A percentile compares a stretch with the other conserved stretches of the same genome.
These are phyloP conservation scores for Drosophila sproati DNA, from an alignment of 1,140 invertebrate genomes.

Conservation along the genomic window DNA sequence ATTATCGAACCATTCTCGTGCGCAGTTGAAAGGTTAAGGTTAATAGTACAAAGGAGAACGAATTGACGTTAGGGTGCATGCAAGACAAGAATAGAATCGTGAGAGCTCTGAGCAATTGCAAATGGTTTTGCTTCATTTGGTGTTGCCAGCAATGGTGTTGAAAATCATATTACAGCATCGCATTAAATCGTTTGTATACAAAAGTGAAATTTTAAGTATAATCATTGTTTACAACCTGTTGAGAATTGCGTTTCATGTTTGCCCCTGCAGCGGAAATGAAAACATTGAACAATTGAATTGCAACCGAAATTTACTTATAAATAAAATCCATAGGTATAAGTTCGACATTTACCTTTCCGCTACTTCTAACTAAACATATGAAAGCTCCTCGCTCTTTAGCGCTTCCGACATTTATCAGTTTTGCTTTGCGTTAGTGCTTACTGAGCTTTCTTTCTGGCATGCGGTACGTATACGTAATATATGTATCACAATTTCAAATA, in stretches of 20 bases:
- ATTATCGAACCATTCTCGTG: slow-evolving; percentile 21
- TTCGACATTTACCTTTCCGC: neutral
- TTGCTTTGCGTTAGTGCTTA: slow-evolving; percentile 15
- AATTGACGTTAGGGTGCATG: slow-evolving; percentile 29
- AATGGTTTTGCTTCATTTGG: slow-evolving; percentile 30
- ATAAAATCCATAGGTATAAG: neutral
- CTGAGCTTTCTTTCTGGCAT: slow-evolving; percentile 48
- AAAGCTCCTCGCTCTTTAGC: slow-evolving; percentile 57
- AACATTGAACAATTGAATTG: slow-evolving; percentile 9
- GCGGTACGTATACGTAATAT: slow-evolving; percentile 74
- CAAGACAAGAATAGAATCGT: slow-evolving; percentile 37
- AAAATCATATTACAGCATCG: slow-evolving; percentile 38
- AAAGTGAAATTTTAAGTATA: slow-evolving; percentile 12
- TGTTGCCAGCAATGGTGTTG: slow-evolving; percentile 31
- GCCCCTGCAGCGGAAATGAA: slow-evolving; percentile 5
- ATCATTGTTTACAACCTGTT: slow-evolving; percentile 67
- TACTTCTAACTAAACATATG: neutral
- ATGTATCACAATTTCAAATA: slow-evolving; percentile 11
- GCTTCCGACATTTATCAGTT: slow-evolving; percentile 33
- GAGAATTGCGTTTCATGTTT: slow-evolving; percentile 35
- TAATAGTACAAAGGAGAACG: slow-evolving; percentile 32
- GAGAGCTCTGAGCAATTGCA: slow-evolving; percentile 21
- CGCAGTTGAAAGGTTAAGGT: slow-evolving; percentile 42
- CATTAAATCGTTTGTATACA: slow-evolving; percentile 36
- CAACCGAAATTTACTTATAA: slow-evolving; percentile 12